phyloP scores from a whole-genome alignment of 1,140 invertebrate species.

The Diorhabda carinulata region DNA sequence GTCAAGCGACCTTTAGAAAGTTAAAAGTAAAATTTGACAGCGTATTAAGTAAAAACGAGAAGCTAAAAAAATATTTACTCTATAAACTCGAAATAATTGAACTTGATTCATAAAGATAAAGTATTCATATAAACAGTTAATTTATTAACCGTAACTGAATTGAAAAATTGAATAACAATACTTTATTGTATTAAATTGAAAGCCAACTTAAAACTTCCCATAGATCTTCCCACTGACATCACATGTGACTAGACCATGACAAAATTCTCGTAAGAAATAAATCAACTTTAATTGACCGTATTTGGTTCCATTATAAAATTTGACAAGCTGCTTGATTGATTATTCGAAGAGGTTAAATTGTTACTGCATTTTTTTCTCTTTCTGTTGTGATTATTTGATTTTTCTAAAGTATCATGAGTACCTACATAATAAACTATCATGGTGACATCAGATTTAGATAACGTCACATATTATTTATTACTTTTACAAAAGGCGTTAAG shows the following conservation, averaged over 20 bases:
- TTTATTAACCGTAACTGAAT: too few relatives aligned
- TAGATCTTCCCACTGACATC: constrained; percentile 1
- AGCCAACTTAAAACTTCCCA: background rate
- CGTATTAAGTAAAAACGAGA: too few relatives aligned
- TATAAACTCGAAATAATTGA: too few relatives aligned
- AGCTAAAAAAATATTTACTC: too few relatives aligned
- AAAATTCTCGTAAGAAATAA: constrained; percentile 8
- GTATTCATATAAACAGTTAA: too few relatives aligned
- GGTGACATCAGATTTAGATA: constrained; percentile 13
- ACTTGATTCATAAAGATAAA: too few relatives aligned
- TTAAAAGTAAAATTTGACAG: too few relatives aligned
- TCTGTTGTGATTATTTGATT: background rate
- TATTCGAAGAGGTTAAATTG: constrained; percentile 9
- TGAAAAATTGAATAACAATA: too few relatives aligned
- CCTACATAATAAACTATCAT: constrained; percentile 7
- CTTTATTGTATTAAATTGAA: too few relatives aligned
- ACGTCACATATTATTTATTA: constrained; percentile 5
- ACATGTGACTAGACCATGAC: background rate
- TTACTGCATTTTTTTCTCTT: background rate
- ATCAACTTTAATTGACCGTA: constrained; percentile 19
- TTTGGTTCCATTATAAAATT: constrained; percentile 20
- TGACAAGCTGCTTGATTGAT: constrained; percentile 17
- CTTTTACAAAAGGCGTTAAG: background rate
- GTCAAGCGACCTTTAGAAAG: too few relatives aligned
- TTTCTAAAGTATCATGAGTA: background rate